phyloP scores from a whole-genome alignment of 2,113 vertebrate species.

The Alosa alosa region DNA sequence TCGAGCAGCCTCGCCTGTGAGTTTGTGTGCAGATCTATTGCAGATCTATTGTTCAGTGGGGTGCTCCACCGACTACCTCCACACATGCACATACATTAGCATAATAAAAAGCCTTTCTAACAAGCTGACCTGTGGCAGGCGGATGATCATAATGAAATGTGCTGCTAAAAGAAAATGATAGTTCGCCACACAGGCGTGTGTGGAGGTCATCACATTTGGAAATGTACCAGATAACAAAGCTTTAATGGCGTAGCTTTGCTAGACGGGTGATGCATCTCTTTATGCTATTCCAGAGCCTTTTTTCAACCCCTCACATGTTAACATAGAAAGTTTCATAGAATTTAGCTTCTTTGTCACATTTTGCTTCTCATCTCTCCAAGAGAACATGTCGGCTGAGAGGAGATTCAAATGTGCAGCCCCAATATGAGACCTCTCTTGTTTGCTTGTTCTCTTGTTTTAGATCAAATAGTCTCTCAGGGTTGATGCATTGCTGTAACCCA shows the following conservation, averaged over 20 bases:
- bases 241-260: neutral
- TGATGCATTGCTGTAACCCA: neutral
- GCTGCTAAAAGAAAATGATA: conserved; percentile 15
- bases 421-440: neutral
- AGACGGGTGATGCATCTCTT: neutral
- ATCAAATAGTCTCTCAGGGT: neutral
- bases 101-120: conserved; percentile 29
- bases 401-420: neutral
- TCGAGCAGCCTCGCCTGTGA: neutral
- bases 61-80: neutral
- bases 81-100: conserved; percentile 20
- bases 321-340: neutral
- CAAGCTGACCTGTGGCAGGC: conserved; percentile 21
- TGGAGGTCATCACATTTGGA: neutral
- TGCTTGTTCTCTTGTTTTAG: neutral
- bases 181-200: neutral
- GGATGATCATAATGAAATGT: conserved; percentile 25
- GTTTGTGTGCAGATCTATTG: neutral
- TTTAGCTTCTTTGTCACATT: neutral
- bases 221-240: neutral
- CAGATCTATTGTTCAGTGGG: neutral
- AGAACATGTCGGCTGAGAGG: neutral
- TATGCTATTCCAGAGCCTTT: neutral
- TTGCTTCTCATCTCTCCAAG: neutral
- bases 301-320: neutral